Conservation (phyloP, 2,113 vertebrate species). For the Cephalopholis sonnerati region DNA sequence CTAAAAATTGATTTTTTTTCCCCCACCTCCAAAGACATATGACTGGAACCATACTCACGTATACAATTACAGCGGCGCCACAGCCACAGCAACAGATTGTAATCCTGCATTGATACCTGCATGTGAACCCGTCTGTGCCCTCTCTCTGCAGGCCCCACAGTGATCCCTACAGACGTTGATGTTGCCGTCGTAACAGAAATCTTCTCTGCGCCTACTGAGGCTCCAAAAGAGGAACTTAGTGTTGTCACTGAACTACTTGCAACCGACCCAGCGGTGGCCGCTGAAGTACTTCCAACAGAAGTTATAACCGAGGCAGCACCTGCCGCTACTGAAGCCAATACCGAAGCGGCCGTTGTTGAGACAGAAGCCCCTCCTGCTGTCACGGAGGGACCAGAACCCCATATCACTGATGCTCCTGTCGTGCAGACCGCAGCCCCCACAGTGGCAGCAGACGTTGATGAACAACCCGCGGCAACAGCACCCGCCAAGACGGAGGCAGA, state of each 20-base stretch:
- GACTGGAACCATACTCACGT: too few relatives aligned
- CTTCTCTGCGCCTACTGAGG: rapidly evolving
- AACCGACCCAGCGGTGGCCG: rapidly evolving
- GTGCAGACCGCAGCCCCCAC: background rate
- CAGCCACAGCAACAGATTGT: background rate
- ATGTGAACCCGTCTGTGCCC: slow-evolving; percentile 7
- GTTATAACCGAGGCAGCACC: rapidly evolving
- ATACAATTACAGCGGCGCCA: too few relatives aligned
- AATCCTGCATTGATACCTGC: background rate
- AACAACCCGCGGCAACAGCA: rapidly evolving
- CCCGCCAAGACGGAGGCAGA: rapidly evolving
- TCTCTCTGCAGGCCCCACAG: slow-evolving; percentile 71
- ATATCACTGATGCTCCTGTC: background rate
- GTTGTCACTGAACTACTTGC: slow-evolving; percentile 6
- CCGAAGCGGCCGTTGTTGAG: background rate
- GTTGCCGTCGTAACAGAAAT: rapidly evolving
- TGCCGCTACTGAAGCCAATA: rapidly evolving
- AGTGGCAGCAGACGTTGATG: background rate
- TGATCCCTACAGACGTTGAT: rapidly evolving
- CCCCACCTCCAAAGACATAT: too few relatives aligned
- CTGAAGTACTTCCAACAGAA: background rate
- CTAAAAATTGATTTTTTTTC: too few relatives aligned
- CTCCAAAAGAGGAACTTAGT: rapidly evolving
- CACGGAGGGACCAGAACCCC: background rate
- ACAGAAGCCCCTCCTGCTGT: background rate